phyloP scores from a whole-genome alignment of 64 coral and sea anemone genomes.

The Acropora yongei region DNA sequence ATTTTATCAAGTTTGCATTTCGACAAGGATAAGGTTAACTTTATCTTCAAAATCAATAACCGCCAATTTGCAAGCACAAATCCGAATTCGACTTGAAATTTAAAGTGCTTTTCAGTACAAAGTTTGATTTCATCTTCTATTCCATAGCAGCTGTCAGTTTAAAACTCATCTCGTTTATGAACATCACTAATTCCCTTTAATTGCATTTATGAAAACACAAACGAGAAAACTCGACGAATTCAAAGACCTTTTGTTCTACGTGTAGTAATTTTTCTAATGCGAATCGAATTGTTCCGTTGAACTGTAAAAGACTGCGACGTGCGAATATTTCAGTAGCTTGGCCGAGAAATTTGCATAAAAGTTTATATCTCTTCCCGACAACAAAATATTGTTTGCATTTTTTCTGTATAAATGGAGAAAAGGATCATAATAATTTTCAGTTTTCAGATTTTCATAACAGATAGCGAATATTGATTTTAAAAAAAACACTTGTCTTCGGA shows the following conservation, averaged over 20 bases:
- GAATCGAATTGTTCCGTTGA: not conserved
- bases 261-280: not conserved
- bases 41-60: not conserved
- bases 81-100: not conserved
- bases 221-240: not conserved
- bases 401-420: not conserved
- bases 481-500: not conserved
- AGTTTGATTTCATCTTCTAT: not conserved
- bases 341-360: not conserved
- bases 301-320: not conserved
- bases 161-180: not conserved
- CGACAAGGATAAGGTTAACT: too few relatives aligned
- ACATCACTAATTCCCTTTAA: not conserved
- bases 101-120: too few relatives aligned
- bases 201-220: conserved; percentile 1
- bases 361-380: not conserved
- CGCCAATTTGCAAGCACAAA: not conserved
- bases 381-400: not conserved
- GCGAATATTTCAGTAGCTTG: not conserved
- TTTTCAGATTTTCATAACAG: not conserved
- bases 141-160: not conserved
- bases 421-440: not conserved
- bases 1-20: not conserved
- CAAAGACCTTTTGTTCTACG: not conserved
- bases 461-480: not conserved